Evolutionary conservation across 2,888 invertebrate genomes (phyloP).

Genomic region (Dynastes tityus): DNA sequence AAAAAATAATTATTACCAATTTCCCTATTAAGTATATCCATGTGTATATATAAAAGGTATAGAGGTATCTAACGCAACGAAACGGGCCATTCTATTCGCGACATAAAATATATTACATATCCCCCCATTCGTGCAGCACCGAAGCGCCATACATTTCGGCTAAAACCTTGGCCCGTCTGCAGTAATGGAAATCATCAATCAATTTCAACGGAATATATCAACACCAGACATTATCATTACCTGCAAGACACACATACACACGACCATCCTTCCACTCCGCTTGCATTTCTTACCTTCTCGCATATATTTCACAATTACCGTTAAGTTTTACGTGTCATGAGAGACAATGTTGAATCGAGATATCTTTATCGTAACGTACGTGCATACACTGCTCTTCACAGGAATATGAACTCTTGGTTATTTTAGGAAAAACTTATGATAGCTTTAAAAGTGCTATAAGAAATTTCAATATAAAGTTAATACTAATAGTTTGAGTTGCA

Average conservation of each 20-base stretch:
- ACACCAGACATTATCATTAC: constrained; percentile 59
- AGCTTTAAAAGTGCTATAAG: no score
- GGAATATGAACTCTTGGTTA: no score
- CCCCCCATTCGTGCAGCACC: constrained; percentile 54
- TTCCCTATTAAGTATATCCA: not conserved
- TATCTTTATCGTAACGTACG: not conserved
- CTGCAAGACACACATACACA: constrained; percentile 45
- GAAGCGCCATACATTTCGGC: constrained; percentile 57
- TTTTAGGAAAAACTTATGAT: no score
- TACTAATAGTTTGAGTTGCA: no score
- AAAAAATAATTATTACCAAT: no score
- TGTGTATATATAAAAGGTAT: not conserved
- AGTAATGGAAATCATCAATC: constrained; percentile 62
- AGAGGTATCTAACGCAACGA: constrained; percentile 18
- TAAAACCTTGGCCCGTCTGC: constrained; percentile 58
- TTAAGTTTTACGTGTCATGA: constrained; percentile 20
- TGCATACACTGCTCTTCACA: no score
- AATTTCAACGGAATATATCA: constrained; percentile 61
- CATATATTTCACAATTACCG: constrained; percentile 34
- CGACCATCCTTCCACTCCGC: constrained; percentile 23
- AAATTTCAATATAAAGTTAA: no score
- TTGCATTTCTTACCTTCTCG: constrained; percentile 46
- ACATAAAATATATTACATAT: constrained; percentile 57
- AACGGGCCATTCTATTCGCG: constrained; percentile 34
- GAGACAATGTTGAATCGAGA: not conserved